Evolutionary conservation across 2,113 vertebrate genomes (phyloP), one percentile per base, ranked within the genome.

Genomic region (Tychaedon coryphoeus): DNA sequence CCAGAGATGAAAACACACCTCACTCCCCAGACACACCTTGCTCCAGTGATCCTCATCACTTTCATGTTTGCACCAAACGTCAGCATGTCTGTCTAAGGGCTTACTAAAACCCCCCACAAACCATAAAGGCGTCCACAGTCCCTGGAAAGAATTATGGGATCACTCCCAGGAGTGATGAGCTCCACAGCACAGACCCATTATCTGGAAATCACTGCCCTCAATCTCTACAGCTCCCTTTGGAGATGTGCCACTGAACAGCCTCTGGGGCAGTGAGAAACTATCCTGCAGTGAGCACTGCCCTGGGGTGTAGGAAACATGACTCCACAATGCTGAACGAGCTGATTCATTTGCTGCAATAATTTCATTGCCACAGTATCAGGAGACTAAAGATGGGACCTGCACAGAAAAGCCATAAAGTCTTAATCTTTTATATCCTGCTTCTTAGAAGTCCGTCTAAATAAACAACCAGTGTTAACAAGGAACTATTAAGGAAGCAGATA

Each of bases 81-180:
- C 56, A 69, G 1, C 12, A 1, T 2, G 7, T 53, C 51, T 33
- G 0, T 19, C 78, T 42, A 25, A 70, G 13, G 17, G 12, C 14
- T 77, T 14, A 9, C 38, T 28, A 19, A 56, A 64, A 60, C 20
- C 20, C 22, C n/a, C 19, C 36, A 23, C 53, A 70, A 42, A 23
- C 38, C 18, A 50, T 19, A 51, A 61, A 72, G 14, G 17, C 45
- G 78, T 12, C n/a, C 20, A 6, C 28, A 53, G 36, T 54, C 38
- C 25, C 66, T 57, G 45, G 31, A 40, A 56, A 58, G 42, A 47
- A 47, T 51, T 18, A 24, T 14, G 43, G 67, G 54, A 18, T 88
- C 40, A 11, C 15, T 58, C 10, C 24, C 0, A 5, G 5, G 54
- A 54, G 54, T 6, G 25, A 62, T 2, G 26, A 88, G 42, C 38